Evolutionary conservation across 2,888 invertebrate genomes (phyloP).

Genomic region (Acrocyrtus sp.): DNA sequence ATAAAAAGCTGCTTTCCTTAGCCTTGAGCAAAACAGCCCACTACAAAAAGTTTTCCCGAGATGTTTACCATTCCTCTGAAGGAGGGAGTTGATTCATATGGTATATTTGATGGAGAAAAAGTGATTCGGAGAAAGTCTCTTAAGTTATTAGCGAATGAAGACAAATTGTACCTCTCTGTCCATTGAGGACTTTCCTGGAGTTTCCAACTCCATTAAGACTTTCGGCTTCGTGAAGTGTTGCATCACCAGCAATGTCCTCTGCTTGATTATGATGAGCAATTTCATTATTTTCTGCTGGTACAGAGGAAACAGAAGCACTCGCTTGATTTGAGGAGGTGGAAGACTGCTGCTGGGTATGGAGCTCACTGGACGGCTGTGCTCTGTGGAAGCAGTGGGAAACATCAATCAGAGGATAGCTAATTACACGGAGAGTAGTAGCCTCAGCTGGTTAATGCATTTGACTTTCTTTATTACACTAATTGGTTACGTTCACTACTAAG

Average conservation of each 20-base stretch:
- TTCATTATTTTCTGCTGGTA: slow-evolving; percentile 12
- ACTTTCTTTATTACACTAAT: no score
- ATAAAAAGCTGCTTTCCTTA: no score
- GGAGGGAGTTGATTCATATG: no score
- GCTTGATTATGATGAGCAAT: slow-evolving; percentile 14
- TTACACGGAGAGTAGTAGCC: background rate
- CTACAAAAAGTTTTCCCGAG: no score
- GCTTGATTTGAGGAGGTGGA: background rate
- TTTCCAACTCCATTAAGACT: slow-evolving; percentile 15
- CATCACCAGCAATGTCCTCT: slow-evolving; percentile 3
- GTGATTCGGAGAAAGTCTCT: background rate
- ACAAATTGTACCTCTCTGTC: slow-evolving; percentile 27
- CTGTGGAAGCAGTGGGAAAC: no score
- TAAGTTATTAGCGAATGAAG: no score
- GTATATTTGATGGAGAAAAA: background rate
- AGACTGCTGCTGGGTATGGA: background rate
- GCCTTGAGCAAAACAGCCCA: no score
- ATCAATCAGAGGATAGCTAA: background rate
- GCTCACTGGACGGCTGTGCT: no score
- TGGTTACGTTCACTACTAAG: no score
- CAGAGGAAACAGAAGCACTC: background rate
- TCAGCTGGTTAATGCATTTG: no score
- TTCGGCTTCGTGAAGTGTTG: background rate
- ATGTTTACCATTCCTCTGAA: no score
- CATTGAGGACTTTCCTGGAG: slow-evolving; percentile 15